Percentiles rank a stretch among this genome's conserved stretches.
Evolutionary conservation across 2,888 invertebrate species (phyloP).

Genomic region (Amblyjoppa proteus): DNA sequence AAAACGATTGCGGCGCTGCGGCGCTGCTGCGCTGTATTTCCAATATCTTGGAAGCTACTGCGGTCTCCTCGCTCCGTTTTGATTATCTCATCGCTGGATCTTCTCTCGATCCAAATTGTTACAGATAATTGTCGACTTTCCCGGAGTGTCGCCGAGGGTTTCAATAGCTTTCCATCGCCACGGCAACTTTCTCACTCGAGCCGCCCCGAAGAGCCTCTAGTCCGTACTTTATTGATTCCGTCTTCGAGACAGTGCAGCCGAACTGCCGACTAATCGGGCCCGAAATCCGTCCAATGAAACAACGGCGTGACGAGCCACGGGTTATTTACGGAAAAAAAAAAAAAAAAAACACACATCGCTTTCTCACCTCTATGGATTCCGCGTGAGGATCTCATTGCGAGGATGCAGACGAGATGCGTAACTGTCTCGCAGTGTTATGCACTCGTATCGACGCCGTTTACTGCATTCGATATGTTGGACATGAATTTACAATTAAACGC

Average conservation of each 20-base stretch:
- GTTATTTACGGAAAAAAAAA: conserved; percentile 29
- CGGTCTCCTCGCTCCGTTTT: conserved; percentile 1
- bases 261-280: conserved; percentile 30
- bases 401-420: neutral
- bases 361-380: no score
- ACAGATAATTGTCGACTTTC: conserved; percentile 5
- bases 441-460: conserved; percentile 33
- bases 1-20: neutral
- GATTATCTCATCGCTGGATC: conserved; percentile 25
- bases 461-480: conserved; percentile 41
- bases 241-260: conserved; percentile 23
- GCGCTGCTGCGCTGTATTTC: neutral
- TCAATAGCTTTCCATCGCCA: conserved; percentile 26
- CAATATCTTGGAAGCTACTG: conserved; percentile 27
- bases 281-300: conserved; percentile 39
- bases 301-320: conserved; percentile 12
- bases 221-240: conserved; percentile 54
- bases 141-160: conserved; percentile 17
- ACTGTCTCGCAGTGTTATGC: conserved; percentile 36
- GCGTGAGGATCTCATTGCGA: no score
- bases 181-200: neutral
- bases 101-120: conserved; percentile 23
- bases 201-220: conserved; percentile 41
- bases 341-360: neutral
- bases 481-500: conserved; percentile 28